A percentile compares a stretch with the other conserved stretches of the same genome.
These are phyloP conservation scores for Arenaria interpres DNA, from an alignment of 2,113 vertebrate species.

Conservation along the genomic window DNA sequence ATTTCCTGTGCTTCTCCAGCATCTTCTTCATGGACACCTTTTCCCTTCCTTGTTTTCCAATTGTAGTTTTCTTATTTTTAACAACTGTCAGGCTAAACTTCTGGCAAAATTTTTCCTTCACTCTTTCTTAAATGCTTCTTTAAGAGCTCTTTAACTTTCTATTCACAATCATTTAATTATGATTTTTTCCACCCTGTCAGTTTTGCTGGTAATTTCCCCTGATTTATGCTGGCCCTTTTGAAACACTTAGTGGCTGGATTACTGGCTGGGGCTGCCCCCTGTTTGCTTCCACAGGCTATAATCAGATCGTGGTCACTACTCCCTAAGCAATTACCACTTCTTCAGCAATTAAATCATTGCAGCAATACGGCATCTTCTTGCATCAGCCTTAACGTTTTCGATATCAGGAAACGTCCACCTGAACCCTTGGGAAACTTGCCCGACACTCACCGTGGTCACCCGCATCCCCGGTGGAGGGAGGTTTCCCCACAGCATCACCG, in stretches of 20 bases:
- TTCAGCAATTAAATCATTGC: background rate
- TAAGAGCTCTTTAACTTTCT: background rate
- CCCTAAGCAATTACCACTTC: background rate
- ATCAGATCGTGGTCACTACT: background rate
- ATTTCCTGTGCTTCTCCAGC: background rate
- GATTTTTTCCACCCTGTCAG: background rate
- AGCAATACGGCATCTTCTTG: background rate
- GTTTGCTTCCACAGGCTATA: background rate
- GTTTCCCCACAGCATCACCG: background rate
- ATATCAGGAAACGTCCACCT: too few relatives aligned
- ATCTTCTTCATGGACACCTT: background rate
- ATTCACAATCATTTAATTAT: background rate
- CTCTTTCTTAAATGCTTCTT: background rate
- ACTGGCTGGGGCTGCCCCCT: background rate
- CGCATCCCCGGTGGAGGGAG: fast-evolving
- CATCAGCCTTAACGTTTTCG: background rate
- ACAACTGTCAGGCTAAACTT: background rate
- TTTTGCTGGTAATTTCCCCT: background rate
- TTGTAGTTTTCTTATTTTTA: background rate
- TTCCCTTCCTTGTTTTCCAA: background rate
- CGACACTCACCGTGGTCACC: background rate
- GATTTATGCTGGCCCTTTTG: background rate
- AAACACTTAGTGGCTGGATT: background rate
- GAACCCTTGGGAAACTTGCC: background rate
- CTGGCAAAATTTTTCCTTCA: background rate